phyloP scores from a whole-genome alignment of 2,888 invertebrate species.

The Drosophila longiperda region DNA sequence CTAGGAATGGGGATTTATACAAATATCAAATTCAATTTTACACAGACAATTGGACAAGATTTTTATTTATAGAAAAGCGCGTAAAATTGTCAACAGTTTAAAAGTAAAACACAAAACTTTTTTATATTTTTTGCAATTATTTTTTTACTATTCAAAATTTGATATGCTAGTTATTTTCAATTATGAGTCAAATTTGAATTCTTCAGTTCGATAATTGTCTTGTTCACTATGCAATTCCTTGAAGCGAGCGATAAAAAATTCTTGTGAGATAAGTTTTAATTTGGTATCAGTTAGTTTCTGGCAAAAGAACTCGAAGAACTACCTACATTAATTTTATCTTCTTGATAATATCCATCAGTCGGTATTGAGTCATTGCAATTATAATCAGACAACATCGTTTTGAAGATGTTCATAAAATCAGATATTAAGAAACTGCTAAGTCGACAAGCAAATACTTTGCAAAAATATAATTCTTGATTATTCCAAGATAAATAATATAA shows the following conservation, averaged over 20 bases:
- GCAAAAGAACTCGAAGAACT: neutral
- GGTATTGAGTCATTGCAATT: constrained; percentile 13
- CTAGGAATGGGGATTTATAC: constrained; percentile 9
- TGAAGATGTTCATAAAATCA: constrained; percentile 1
- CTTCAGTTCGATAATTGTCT: neutral
- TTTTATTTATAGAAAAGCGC: neutral
- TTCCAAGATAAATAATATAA: neutral
- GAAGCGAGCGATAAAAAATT: neutral
- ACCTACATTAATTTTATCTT: constrained; percentile 9
- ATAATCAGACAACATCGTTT: constrained; percentile 7
- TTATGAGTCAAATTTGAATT: neutral
- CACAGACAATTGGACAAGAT: accelerated
- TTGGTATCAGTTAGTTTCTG: constrained; percentile 1
- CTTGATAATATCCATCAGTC: constrained; percentile 13
- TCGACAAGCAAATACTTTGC: neutral
- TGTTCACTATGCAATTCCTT: neutral
- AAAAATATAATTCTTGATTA: neutral
- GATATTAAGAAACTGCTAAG: neutral
- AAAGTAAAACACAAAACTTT: no score
- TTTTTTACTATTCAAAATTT: neutral
- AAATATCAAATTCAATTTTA: constrained; percentile 9
- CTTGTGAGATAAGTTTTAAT: constrained; percentile 13
- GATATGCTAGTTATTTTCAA: neutral
- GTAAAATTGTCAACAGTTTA: neutral
- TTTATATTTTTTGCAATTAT: neutral